Evolutionary conservation across 2,113 vertebrate genomes (phyloP).

Genomic region (Xiphias gladius): DNA sequence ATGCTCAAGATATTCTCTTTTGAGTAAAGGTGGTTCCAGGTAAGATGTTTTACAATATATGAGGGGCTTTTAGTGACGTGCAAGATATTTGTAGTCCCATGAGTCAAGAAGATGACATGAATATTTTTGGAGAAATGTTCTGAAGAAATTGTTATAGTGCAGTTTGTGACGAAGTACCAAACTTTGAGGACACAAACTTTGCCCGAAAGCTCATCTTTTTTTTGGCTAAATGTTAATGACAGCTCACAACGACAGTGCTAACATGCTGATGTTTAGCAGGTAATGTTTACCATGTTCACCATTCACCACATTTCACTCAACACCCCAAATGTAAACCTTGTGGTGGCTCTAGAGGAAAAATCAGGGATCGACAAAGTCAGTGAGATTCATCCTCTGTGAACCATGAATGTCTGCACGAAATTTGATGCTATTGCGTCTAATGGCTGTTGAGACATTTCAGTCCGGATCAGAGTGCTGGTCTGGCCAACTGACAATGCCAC

Average conservation of each 20-base stretch:
- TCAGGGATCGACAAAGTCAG: too few relatives aligned
- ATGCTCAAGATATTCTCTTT: slow-evolving; percentile 32
- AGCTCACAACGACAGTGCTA: too few relatives aligned
- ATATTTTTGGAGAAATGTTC: slow-evolving; percentile 10
- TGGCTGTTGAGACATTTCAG: not conserved
- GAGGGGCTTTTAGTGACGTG: not conserved
- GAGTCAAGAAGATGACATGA: slow-evolving; percentile 10
- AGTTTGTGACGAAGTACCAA: not conserved
- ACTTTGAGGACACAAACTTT: not conserved
- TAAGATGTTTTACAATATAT: slow-evolving; percentile 23
- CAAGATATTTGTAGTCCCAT: slow-evolving; percentile 19
- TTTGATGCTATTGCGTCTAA: too few relatives aligned
- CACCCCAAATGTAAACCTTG: too few relatives aligned
- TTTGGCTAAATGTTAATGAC: too few relatives aligned
- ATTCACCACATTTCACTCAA: too few relatives aligned
- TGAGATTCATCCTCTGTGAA: not conserved
- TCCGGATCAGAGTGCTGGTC: not conserved
- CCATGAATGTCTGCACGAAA: not conserved
- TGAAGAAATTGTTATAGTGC: not conserved
- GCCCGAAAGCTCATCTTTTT: too few relatives aligned
- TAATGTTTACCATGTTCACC: too few relatives aligned
- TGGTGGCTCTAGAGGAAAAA: too few relatives aligned
- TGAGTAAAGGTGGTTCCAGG: slow-evolving; percentile 46
- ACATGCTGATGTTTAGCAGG: too few relatives aligned
- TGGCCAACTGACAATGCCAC: too few relatives aligned